Evolutionary conservation across 1,140 invertebrate species (phyloP), one percentile per base, ranked within the genome.

Genomic region (Hyposmocoma kahamanoa): DNA sequence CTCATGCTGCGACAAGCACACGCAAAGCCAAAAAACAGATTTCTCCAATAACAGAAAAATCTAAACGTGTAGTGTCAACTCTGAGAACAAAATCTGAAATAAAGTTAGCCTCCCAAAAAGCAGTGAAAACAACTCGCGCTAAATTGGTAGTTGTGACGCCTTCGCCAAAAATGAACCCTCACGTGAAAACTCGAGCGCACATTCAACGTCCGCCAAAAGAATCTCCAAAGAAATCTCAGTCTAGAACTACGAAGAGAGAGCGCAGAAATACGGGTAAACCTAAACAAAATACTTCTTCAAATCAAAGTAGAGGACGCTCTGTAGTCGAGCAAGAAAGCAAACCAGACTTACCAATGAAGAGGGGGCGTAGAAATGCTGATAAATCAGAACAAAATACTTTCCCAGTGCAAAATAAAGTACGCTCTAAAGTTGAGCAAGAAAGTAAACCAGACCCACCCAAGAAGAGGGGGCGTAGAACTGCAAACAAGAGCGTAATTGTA

Each of bases 101-200:
- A 17, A 18, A 22, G n/a, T 42, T 46, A 39, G 24, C 10, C 0
- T 8, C 15, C 3, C 26, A 20, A 45, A 11, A n/a, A 3, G 17
- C 17, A n/a, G 13, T 26, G 4, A 48, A 41, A 48, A 11, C 18
- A 8, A 41, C 22, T n/a, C 51, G 22, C 19, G 30, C 47, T 1
- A 45, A 38, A 15, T 24, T 54, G 0, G 59, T 50, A 1, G 46
- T 58, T 0, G 26, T 22, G 22, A 58, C 57, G 26, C 55, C 55
- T 0, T 55, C 59, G 17, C 59, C 59, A 10, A 21, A 47, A 30
- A 8, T 52, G 30, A 57, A 57, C 6, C 53, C 53, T n/a, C n/a
- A n/a, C 4, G 2, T 36, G 32, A 36, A 17, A 36, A 1, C 11
- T n/a, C 15, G 11, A 6, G 22, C 13, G 3, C 11, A n/a, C 5